Evolutionary conservation across 2,888 invertebrate species (phyloP).

Genomic region (Phaonia tiefii): DNA sequence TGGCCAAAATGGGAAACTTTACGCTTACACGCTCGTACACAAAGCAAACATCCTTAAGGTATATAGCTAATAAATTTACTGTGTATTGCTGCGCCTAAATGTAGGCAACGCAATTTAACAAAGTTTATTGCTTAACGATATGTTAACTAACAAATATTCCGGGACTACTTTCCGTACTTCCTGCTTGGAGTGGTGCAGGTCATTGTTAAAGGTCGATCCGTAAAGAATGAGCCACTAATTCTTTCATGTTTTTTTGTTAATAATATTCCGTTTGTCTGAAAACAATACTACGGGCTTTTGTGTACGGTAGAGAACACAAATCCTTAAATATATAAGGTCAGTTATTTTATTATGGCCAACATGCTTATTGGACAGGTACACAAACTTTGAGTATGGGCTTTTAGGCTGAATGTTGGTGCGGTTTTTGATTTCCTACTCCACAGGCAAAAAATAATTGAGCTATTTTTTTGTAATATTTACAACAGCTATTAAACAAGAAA

Average conservation of each 20-base stretch:
- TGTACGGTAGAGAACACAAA: neutral
- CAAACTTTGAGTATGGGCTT: conserved; percentile 15
- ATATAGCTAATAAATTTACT: neutral
- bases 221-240: too few relatives aligned
- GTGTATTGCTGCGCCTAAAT: conserved; percentile 29
- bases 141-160: conserved; percentile 33
- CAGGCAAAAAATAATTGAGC: conserved; percentile 36
- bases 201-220: too few relatives aligned
- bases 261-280: conserved; percentile 39
- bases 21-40: neutral
- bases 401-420: neutral
- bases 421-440: conserved; percentile 4
- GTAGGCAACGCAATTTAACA: conserved; percentile 55
- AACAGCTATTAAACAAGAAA: conserved; percentile 23
- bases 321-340: conserved; percentile 39
- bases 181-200: too few relatives aligned
- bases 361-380: conserved; percentile 55
- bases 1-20: neutral
- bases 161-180: too few relatives aligned
- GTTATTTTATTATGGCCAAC: conserved; percentile 49
- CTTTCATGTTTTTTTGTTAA: too few relatives aligned
- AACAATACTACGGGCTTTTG: neutral
- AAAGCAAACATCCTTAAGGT: conserved; percentile 26
- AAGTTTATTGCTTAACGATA: conserved; percentile 57
- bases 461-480: conserved; percentile 40